These are phyloP conservation scores for Schizotus pectinicornis DNA, from an alignment of 2,888 invertebrate genomes.

Conservation along the genomic window DNA sequence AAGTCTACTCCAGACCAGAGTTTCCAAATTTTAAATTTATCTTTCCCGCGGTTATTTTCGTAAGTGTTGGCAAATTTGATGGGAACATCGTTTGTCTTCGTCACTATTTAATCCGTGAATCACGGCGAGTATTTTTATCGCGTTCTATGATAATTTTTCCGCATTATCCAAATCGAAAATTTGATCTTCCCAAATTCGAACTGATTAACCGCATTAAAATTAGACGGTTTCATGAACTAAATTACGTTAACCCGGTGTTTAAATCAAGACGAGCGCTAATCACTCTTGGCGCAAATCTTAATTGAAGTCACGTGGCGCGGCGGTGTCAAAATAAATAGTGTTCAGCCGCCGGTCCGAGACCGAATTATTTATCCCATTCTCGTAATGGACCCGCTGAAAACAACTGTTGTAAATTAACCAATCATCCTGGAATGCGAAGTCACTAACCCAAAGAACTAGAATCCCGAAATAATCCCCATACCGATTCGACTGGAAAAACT, in stretches of 20 bases:
- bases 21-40: neutral
- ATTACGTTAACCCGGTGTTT: slow-evolving; percentile 8
- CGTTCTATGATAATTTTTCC: neutral
- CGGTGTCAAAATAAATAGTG: slow-evolving; percentile 35
- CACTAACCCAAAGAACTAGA: slow-evolving; percentile 42
- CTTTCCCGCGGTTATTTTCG: neutral
- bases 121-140: neutral
- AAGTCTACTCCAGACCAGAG: neutral
- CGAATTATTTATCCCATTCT: slow-evolving; percentile 22
- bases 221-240: neutral
- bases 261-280: slow-evolving; percentile 33
- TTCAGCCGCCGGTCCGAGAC: slow-evolving; percentile 14
- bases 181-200: neutral
- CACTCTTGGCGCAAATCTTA: slow-evolving; percentile 36
- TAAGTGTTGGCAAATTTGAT: slow-evolving; percentile 9
- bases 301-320: slow-evolving; percentile 35
- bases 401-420: slow-evolving; percentile 41
- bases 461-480: slow-evolving; percentile 41
- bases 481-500: slow-evolving; percentile 22
- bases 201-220: neutral
- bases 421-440: slow-evolving; percentile 42
- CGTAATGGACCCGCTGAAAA: slow-evolving; percentile 35
- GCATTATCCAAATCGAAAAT: neutral
- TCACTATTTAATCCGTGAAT: slow-evolving; percentile 12
- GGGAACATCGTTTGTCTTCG: slow-evolving; percentile 10